phyloP scores from a whole-genome alignment of 2,113 vertebrate genomes.

The Oreocharis arfaki region DNA sequence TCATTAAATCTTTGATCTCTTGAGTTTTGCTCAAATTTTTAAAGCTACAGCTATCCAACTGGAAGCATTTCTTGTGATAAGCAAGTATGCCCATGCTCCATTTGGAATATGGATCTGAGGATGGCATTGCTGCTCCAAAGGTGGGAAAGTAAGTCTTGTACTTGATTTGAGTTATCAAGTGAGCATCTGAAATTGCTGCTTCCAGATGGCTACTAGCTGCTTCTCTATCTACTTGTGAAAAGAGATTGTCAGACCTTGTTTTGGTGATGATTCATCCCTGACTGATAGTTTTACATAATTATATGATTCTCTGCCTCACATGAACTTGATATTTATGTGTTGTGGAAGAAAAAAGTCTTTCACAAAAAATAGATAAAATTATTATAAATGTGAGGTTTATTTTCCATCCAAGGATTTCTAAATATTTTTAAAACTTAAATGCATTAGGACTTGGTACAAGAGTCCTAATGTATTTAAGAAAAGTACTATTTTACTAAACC shows the following conservation, averaged over 20 bases:
- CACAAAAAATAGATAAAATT: neutral
- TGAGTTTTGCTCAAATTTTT: neutral
- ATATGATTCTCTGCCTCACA: neutral
- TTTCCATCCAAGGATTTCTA: neutral
- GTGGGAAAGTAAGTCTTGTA: neutral
- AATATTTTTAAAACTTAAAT: neutral
- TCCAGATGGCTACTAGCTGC: constrained; percentile 29
- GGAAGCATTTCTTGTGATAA: neutral
- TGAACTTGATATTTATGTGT: neutral
- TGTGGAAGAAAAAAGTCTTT: neutral
- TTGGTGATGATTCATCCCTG: constrained; percentile 26
- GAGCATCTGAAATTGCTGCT: neutral
- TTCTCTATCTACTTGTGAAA: constrained; percentile 1
- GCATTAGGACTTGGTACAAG: neutral
- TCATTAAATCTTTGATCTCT: neutral
- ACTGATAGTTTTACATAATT: constrained; percentile 31
- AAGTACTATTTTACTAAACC: neutral
- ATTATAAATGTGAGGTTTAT: neutral
- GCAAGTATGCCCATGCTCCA: neutral
- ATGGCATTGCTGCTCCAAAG: neutral
- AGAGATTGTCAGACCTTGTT: constrained; percentile 38
- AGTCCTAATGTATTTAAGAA: neutral
- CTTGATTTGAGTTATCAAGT: neutral
- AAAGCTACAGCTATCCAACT: neutral
- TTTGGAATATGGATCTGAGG: neutral